Percentiles rank a stretch among this genome's conserved stretches.
phyloP scores from a whole-genome alignment of 2,797 vertebrate species.

The Enoplosus armatus region DNA sequence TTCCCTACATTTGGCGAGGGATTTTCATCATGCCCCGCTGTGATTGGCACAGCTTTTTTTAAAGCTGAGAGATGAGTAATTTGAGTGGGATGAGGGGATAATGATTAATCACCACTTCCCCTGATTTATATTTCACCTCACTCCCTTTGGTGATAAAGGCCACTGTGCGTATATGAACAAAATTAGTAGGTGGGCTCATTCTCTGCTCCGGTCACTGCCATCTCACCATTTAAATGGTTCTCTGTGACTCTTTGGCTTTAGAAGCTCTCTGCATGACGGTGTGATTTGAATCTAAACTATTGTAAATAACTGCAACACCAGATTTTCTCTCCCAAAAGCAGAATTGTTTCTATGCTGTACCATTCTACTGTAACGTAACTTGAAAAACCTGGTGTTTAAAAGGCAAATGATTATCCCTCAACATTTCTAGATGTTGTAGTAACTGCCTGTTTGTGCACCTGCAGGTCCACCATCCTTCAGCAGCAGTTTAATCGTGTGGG shows the following conservation, averaged over 20 bases:
- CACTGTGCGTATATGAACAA: neutral
- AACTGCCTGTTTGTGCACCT: neutral
- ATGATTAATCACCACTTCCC: conserved; percentile 12
- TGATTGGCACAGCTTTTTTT: conserved; percentile 7
- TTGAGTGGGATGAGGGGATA: conserved; percentile 21
- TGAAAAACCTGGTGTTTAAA: neutral
- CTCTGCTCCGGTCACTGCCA: neutral
- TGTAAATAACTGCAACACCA: neutral
- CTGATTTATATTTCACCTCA: neutral
- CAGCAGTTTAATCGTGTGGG: conserved; percentile 97
- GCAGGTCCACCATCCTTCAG: conserved; percentile 95
- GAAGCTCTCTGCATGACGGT: neutral
- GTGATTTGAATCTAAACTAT: neutral
- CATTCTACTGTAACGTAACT: neutral
- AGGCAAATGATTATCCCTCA: neutral
- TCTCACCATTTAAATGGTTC: neutral
- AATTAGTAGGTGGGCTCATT: conserved; percentile 6
- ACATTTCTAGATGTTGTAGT: neutral
- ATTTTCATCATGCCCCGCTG: neutral
- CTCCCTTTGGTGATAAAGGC: neutral
- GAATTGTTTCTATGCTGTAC: neutral
- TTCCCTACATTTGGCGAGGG: no score
- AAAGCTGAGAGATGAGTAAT: conserved; percentile 4
- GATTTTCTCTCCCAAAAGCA: neutral
- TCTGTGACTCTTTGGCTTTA: neutral